Evolutionary conservation across 2,797 vertebrate genomes (phyloP).

Genomic region (Tolypeutes matacus): DNA sequence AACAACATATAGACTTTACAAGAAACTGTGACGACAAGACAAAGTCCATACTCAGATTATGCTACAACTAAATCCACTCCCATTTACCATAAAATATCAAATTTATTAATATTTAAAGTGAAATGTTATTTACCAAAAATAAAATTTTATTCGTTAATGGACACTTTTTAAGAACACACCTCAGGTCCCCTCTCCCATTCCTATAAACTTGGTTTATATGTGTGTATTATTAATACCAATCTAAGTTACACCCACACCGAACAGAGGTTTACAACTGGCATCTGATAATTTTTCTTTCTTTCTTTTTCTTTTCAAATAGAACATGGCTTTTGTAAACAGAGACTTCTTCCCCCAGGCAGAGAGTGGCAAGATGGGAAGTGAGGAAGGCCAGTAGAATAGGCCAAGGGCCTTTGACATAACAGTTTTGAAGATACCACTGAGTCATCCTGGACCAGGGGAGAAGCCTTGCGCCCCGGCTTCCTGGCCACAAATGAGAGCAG

Average conservation of each 20-base stretch:
- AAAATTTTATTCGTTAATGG: slow-evolving; percentile 5
- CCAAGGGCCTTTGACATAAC: background rate
- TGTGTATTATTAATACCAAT: background rate
- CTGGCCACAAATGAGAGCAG: background rate
- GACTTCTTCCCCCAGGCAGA: background rate
- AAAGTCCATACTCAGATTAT: slow-evolving; percentile 22
- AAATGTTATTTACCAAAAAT: slow-evolving; percentile 25
- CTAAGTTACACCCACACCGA: background rate
- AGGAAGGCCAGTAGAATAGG: background rate
- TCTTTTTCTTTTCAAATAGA: background rate
- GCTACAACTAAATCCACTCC: background rate
- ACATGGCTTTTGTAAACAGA: background rate
- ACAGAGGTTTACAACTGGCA: background rate
- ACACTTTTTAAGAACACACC: background rate
- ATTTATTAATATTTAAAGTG: background rate
- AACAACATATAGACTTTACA: background rate
- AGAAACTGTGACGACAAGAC: slow-evolving; percentile 18
- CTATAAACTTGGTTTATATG: background rate
- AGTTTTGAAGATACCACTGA: background rate
- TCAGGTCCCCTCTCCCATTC: background rate
- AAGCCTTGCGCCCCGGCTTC: background rate
- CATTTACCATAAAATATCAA: background rate
- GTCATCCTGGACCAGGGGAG: background rate
- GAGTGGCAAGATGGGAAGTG: background rate
- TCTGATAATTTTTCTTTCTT: background rate